Base-by-base conservation (phyloP, 1,140 invertebrate genomes). In the Aethina tumida region DNA sequence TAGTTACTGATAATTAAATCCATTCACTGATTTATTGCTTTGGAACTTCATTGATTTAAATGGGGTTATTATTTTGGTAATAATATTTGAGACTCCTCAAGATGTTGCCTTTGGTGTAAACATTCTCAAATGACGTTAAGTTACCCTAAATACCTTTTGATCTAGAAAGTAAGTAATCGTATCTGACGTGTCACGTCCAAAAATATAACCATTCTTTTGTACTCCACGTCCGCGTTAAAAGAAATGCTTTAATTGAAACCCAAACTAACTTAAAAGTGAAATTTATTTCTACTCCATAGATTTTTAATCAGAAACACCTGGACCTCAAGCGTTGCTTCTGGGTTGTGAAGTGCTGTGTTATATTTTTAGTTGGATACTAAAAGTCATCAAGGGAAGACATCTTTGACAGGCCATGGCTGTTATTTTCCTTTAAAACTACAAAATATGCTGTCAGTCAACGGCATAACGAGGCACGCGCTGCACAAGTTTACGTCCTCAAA, bases 241-340 rank as follows among this genome's bases (percentile, higher is more conserved):
- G 24, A 26, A 26, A 13, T 26, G 28, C 28, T 26, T 21, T 29
- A 39, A 39, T 39, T 39, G 37, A 39, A 39, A 39, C 37, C 16
- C 26, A 39, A 39, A 30, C 37, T 20, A 29, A 22, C 37, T 31
- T 39, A 29, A 39, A 39, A 39, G 37, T 13, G 28, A 44, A 39
- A 39, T 34, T 39, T 39, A 44, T 39, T 16, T 29, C 24, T 12
- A 29, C 27, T 29, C 30, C 27, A 29, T 44, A 44, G 36, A 44
- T 44, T 44, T 44, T 39, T 44, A 44, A 44, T 44, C 42, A 39
- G 42, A 44, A 44, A 44, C 42, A 44, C 42, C 42, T 44, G 42
- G 42, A 27, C 27, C n/a, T 17, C 30, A 12, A 14, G 35, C 26
- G 35, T 24, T 25, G 34, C 17, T 20, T 27, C 16, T 24, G 13